phyloP scores from a whole-genome alignment of 2,797 vertebrate genomes.

The Tadarida brasiliensis region DNA sequence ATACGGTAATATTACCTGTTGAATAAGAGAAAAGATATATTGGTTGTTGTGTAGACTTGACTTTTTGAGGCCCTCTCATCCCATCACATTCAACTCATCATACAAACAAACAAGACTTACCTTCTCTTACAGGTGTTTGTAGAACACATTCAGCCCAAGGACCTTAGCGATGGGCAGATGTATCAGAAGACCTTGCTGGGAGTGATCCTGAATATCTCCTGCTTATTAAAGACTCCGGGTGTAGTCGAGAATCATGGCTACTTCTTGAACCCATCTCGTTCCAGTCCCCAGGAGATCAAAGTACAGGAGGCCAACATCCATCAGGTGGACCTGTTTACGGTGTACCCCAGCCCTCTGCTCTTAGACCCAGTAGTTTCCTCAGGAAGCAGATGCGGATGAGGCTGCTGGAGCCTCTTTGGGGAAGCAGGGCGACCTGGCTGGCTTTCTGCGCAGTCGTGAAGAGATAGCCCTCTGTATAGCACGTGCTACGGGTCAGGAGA shows the following conservation, averaged over 20 bases:
- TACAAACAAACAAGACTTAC: neutral
- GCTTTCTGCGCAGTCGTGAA: neutral
- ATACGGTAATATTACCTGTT: neutral
- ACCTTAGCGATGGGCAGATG: slow-evolving; percentile 95
- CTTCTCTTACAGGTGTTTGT: slow-evolving; percentile 92
- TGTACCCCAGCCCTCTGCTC: neutral
- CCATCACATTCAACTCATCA: neutral
- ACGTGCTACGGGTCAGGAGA: neutral
- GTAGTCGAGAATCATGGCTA: slow-evolving; percentile 97
- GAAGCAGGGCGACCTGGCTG: slow-evolving; percentile 42
- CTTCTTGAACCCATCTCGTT: slow-evolving; percentile 96
- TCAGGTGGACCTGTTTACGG: slow-evolving; percentile 90
- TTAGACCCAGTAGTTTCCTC: slow-evolving; percentile 60
- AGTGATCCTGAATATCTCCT: slow-evolving; percentile 93
- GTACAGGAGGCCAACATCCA: slow-evolving; percentile 98
- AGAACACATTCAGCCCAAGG: slow-evolving; percentile 97
- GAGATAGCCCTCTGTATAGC: neutral
- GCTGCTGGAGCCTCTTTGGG: slow-evolving; percentile 23
- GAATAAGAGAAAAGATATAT: slow-evolving; percentile 35
- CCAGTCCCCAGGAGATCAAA: slow-evolving; percentile 97
- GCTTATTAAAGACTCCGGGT: slow-evolving; percentile 96
- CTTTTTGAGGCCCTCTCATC: neutral
- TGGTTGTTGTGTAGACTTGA: neutral
- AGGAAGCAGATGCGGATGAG: slow-evolving; percentile 54
- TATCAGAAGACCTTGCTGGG: slow-evolving; percentile 98